Base-by-base conservation (phyloP, 2,888 invertebrate species). In the Leptopilina myrica region DNA sequence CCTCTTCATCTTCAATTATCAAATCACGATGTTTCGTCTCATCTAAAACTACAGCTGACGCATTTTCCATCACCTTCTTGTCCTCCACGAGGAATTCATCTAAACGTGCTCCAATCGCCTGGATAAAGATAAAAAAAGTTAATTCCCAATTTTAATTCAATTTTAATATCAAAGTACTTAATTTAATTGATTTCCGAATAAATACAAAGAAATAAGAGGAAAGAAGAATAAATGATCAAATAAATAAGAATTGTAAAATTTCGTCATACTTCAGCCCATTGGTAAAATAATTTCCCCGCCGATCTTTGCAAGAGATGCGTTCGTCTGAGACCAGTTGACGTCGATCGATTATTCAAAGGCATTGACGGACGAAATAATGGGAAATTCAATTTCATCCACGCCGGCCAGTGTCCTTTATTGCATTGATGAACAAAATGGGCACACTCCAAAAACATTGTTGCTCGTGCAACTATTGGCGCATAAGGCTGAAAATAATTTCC, bases 321-420 rank as follows among this genome's bases (percentile, higher is more conserved):
- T 78, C 95, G 92, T 77, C 95, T 91, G 46, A 94, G 92, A 11
- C 95, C 94, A 0, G 94, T 94, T 20, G 95, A 93, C 65, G 92
- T 92, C 88, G 90, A 89, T 26, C 91, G 86, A 77, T 91, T 90
- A 14, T 93, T 92, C 80, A 94, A 86, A 43, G 96, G 95, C 56
- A 95, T 95, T 1, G 95, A 95, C 0, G 95, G 95, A 67, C 96
- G 93, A 89, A 95, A 96, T 88, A 96, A 94, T 8, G 96, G 95
- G 82, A 95, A 93, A 89, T 96, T 97, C 9, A 97, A 95, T 92
- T 98, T 98, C 94, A 99, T 97, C 99, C 99, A 99, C 78, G 96
- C 95, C 0, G 99, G 99, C 99, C 99, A 99, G 86, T 98, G 98
- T 0, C 99, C 99, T 90, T 97, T 97, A 92, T 99, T 99, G 92